Base-by-base conservation (phyloP, 2,888 invertebrate species). In the Strigamia maritima region DNA sequence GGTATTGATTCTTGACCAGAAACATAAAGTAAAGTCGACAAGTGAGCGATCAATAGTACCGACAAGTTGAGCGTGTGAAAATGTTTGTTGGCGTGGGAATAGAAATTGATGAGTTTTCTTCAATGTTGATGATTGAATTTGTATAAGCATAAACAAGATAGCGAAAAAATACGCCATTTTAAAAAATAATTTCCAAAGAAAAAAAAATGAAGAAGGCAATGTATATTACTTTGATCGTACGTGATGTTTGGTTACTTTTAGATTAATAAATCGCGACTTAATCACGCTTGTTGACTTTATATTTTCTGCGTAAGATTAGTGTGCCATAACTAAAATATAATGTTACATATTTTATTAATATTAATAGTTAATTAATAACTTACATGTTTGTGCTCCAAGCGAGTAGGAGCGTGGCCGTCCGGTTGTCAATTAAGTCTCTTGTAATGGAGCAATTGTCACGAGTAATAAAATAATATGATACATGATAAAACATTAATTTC, bases 1-100 rank as follows among this genome's bases (percentile, higher is more conserved):
- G 1, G 26, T 70, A 28, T 70, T 70, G 28, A 70, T 70, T 70
- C 70, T 70, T 26, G 70, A 70, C 70, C 70, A 70, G 70, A 28
- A 70, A 70, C 70, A 70, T 28, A 70, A 28, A 28, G 70, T 70
- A 70, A 70, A 70, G 28, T 70, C 70, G 28, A 28, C 26, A 28
- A 70, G 70, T 28, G 70, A 70, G 24, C 70, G 70, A 28, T 70
- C 70, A 12, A 70, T 70, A 28, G 70, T 70, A 16, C 70, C 70
- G n/a, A 26, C 70, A 70, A 70, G 70, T 70, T 70, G 70, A 28
- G 70, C 70, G 70, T 70, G n/a, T 26, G 70, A 70, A 70, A 70
- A 70, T 70, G 70, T 70, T 70, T 70, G 70, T 28, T 28, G 24
- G 28, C 28, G 24, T 28, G 70, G 70, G 70, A 70, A 70, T 70